Evolutionary conservation across 2,797 vertebrate species (phyloP).

Genomic region (Rhabdophis nuchalis): DNA sequence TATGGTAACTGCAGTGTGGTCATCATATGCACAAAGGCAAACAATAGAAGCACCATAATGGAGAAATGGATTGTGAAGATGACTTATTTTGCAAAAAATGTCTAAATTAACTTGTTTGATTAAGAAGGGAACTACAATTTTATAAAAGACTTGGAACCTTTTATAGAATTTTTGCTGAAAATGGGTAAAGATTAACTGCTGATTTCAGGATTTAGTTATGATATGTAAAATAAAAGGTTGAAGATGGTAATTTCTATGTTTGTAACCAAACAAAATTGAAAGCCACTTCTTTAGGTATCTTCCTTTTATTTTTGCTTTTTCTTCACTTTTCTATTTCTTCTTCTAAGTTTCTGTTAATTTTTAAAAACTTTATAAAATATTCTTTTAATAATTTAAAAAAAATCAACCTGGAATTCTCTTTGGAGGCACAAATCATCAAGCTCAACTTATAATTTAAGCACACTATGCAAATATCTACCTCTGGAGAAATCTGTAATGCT

Average conservation of each 20-base stretch:
- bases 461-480: neutral
- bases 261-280: neutral
- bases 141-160: neutral
- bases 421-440: neutral
- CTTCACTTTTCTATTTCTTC: neutral
- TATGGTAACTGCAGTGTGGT: neutral
- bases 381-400: neutral
- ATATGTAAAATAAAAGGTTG: neutral
- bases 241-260: neutral
- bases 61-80: neutral
- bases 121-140: neutral
- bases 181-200: neutral
- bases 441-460: neutral
- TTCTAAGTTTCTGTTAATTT: neutral
- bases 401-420: neutral
- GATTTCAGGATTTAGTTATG: neutral
- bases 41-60: neutral
- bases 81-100: neutral
- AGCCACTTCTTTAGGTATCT: neutral
- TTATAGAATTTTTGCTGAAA: neutral
- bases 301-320: neutral
- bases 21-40: neutral
- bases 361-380: neutral
- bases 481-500: neutral
- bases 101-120: neutral